These are phyloP conservation scores for Bactericera cockerelli DNA, from an alignment of 1,140 invertebrate species.

Conservation along the genomic window DNA sequence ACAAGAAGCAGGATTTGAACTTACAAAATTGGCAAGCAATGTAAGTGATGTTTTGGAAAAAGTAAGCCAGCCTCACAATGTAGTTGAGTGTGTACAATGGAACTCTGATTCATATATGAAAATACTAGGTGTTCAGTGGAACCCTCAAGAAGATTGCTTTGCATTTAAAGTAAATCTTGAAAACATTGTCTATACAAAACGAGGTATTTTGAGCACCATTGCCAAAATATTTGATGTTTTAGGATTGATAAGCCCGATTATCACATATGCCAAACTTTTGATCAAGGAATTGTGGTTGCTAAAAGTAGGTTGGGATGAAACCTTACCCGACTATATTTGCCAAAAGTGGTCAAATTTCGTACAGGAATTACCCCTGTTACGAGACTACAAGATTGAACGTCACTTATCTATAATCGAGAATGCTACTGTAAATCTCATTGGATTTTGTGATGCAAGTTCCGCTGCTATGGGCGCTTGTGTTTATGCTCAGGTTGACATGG, in stretches of 20 bases:
- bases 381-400: slow-evolving; percentile 17
- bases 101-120: not conserved
- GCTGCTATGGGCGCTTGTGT: slow-evolving; percentile 16
- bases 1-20: not conserved
- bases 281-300: slow-evolving; percentile 27
- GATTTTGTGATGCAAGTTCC: slow-evolving; percentile 21
- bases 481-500: slow-evolving; percentile 17
- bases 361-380: slow-evolving; percentile 10
- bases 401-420: slow-evolving; percentile 12
- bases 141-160: slow-evolving; percentile 16
- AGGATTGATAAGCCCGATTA: slow-evolving; percentile 27
- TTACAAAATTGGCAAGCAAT: slow-evolving; percentile 11
- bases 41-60: not conserved
- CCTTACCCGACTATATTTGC: slow-evolving; percentile 20
- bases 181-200: not conserved
- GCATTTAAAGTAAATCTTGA: not conserved
- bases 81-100: not conserved
- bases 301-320: slow-evolving; percentile 27
- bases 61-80: not conserved
- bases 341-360: slow-evolving; percentile 18
- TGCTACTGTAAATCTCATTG: slow-evolving; percentile 17
- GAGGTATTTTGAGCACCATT: slow-evolving; percentile 24
- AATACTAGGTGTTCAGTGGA: slow-evolving; percentile 18
- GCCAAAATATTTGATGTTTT: slow-evolving; percentile 30
- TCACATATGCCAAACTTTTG: slow-evolving; percentile 27